Evolutionary conservation across 2,113 vertebrate species (phyloP), one percentile per base, ranked within the genome.

Genomic region (Gallinago undulata): DNA sequence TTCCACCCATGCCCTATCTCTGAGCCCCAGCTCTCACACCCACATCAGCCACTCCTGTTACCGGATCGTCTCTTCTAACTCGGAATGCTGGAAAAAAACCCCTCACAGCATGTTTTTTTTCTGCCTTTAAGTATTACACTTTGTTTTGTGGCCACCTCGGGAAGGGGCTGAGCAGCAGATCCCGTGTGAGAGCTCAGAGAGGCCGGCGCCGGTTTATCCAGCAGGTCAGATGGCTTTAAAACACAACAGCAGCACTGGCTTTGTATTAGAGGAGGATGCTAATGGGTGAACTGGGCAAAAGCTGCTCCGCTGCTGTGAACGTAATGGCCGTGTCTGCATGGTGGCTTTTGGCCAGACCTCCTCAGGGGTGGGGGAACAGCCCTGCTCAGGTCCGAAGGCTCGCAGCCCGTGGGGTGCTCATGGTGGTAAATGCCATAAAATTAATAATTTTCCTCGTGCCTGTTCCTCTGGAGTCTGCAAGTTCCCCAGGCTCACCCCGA

Each of bases 201-300:
- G 53, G 4, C 25, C 10, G 3, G 62, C 2, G 0, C 43, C 11
- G 13, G 33, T n/a, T 81, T 5, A 9, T 21, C 3, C 63, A 73
- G 89, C 87, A 57, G 59, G 6, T 51, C 17, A 27, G 39, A 7
- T 1, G 17, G 39, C 3, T 19, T 27, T 14, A 10, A 10, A 37
- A 2, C 27, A 18, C 39, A 3, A 1, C 10, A n/a, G 68, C 75
- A 74, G 83, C 39, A 13, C 7, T 10, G 25, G 35, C 28, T 51
- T 50, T 23, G 0, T 2, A 0, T 6, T 2, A n/a, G 50, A 50
- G 73, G 33, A 28, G 59, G 60, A 11, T 9, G 41, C 18, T 24
- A 5, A 10, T 4, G 70, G 59, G 12, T 4, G 73, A 22, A 3
- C 1, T 1, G 16, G 17, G 51, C n/a, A 14, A 2, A 35, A 6